phyloP scores from a whole-genome alignment of 37 sponge, comb jelly and placozoan genomes.

The Ianthella basta region DNA sequence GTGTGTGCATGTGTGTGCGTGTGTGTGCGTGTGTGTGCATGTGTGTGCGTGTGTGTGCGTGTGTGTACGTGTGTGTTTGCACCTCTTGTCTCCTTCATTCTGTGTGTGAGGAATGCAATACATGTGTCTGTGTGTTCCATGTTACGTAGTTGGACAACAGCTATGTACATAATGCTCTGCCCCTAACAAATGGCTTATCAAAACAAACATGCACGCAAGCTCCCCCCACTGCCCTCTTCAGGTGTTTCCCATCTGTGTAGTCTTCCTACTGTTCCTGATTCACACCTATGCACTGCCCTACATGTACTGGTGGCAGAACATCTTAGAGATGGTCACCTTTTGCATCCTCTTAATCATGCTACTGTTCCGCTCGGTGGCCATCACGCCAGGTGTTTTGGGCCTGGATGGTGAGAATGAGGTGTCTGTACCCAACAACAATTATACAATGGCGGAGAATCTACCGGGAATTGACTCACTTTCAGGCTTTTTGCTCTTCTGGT shows the following conservation, averaged over 20 bases:
- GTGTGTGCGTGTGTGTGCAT: background rate
- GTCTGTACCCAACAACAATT: background rate
- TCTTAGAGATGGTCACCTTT: constrained; percentile 44
- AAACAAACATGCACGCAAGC: too few species aligned
- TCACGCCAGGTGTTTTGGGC: constrained; percentile 36
- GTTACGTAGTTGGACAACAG: too few species aligned
- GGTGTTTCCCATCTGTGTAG: constrained; percentile 42
- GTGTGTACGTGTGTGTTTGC: background rate
- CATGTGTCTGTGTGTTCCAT: constrained; percentile 8
- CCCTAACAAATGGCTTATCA: too few species aligned
- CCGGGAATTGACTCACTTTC: constrained; percentile 11
- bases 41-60: background rate
- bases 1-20: constrained; percentile 1
- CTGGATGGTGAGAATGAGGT: background rate
- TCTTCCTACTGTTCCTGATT: constrained; percentile 22
- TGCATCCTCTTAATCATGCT: constrained; percentile 37
- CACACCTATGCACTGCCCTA: constrained; percentile 63
- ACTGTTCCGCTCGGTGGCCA: constrained; percentile 33
- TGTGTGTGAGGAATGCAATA: too few species aligned
- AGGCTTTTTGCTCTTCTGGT: constrained; percentile 43
- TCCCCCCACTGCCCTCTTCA: constrained; percentile 22
- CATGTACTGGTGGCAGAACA: constrained; percentile 50
- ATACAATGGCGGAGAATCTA: constrained; percentile 4
- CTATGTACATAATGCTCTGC: background rate
- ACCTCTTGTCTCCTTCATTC: too few species aligned